Evolutionary conservation across 2,888 invertebrate genomes (phyloP).

Genomic region (Aradus depressus): DNA sequence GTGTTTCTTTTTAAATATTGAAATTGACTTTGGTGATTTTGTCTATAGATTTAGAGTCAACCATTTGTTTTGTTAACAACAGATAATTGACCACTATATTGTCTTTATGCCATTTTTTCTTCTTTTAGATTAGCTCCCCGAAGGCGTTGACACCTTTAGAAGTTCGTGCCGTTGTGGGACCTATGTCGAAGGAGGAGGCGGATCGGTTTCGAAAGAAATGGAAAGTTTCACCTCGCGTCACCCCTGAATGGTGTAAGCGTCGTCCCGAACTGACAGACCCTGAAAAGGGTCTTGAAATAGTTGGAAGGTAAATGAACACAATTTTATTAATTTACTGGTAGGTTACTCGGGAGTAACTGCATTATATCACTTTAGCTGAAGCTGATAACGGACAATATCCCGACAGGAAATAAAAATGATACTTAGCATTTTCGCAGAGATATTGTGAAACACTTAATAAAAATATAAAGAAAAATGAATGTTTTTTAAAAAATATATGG

Average conservation of each 20-base stretch:
- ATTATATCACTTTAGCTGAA: background rate
- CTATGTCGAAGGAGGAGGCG: constrained; percentile 69
- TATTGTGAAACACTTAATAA: no score
- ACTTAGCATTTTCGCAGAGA: no score
- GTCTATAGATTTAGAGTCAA: no score
- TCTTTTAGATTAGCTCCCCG: background rate
- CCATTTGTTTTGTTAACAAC: no score
- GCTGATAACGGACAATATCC: background rate
- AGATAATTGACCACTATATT: no score
- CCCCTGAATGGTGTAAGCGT: background rate
- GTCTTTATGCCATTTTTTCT: background rate
- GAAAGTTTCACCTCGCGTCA: constrained; percentile 42
- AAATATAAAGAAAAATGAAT: no score
- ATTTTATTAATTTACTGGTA: constrained; percentile 1
- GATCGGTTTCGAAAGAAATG: constrained; percentile 60
- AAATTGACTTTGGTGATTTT: no score
- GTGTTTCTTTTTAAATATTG: no score
- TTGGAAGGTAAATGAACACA: constrained; percentile 49
- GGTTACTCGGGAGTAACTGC: background rate
- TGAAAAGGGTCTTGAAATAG: constrained; percentile 77
- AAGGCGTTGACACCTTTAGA: background rate
- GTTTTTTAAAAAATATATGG: no score
- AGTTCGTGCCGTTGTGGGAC: constrained; percentile 67
- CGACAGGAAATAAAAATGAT: no score
- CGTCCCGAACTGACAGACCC: constrained; percentile 48